Evolutionary conservation across 2,888 invertebrate genomes (phyloP).

Genomic region (Lamellibrachia satsuma): DNA sequence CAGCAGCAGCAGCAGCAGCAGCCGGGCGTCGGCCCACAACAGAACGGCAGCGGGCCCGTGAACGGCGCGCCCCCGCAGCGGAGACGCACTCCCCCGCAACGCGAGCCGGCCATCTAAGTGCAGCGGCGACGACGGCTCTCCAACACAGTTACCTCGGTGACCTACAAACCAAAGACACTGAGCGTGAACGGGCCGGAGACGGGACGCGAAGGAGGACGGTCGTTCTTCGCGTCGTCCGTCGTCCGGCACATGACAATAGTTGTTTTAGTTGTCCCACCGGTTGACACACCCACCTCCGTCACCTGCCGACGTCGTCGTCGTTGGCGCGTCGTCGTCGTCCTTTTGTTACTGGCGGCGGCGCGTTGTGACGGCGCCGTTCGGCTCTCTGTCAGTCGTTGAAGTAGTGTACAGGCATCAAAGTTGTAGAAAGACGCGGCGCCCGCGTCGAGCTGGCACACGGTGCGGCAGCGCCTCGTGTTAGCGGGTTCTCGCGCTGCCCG

Average conservation of each 20-base stretch:
- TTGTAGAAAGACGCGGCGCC: slow-evolving; percentile 17
- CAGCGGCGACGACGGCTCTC: background rate
- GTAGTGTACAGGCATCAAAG: slow-evolving; percentile 17
- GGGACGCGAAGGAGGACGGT: slow-evolving; percentile 3
- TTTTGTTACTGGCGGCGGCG: background rate
- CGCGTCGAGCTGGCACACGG: background rate
- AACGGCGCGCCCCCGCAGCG: slow-evolving; percentile 10
- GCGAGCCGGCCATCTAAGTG: background rate
- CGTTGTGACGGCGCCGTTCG: background rate
- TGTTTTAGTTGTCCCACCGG: background rate
- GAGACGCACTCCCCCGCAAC: background rate
- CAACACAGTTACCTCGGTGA: slow-evolving; percentile 17
- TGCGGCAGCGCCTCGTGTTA: background rate
- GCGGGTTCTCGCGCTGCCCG: background rate
- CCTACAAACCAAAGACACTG: slow-evolving; percentile 5
- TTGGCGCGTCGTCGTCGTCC: background rate
- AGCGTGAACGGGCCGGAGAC: slow-evolving; percentile 13
- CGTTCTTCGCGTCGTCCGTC: background rate
- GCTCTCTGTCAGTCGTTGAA: background rate
- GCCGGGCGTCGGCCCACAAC: background rate
- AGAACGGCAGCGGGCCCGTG: slow-evolving; percentile 17
- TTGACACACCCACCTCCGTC: slow-evolving; percentile 7
- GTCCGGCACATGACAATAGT: slow-evolving; percentile 8
- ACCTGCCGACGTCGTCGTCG: background rate
- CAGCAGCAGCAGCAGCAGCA: slow-evolving; percentile 33